A percentile compares a stretch with the other conserved stretches of the same genome.
These are phyloP conservation scores for Scelioninae gen. 2 DNA, from an alignment of 2,888 invertebrate species.

Conservation along the genomic window DNA sequence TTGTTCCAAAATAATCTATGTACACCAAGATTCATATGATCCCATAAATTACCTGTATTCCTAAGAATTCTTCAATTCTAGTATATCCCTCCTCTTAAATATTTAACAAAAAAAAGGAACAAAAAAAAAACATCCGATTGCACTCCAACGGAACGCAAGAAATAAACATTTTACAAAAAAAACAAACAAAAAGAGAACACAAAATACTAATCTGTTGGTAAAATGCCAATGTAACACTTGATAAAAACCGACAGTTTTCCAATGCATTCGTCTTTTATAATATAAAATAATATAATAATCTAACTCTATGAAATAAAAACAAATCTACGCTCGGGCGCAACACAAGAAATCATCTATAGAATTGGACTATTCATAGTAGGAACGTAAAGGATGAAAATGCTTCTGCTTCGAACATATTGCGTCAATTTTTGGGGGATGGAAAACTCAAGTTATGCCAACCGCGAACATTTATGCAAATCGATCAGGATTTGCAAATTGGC, in stretches of 20 bases:
- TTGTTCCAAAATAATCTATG: constrained; percentile 27
- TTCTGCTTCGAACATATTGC: constrained; percentile 19
- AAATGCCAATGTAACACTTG: constrained; percentile 49
- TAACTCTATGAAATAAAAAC: constrained; percentile 45
- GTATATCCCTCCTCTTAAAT: constrained; percentile 20
- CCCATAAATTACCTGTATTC: constrained; percentile 35
- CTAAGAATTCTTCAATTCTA: constrained; percentile 21
- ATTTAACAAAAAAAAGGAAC: too few relatives aligned
- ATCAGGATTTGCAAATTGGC: constrained; percentile 29
- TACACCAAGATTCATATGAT: constrained; percentile 34
- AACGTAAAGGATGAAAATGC: constrained; percentile 42
- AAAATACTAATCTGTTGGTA: constrained; percentile 41
- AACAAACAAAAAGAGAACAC: constrained; percentile 48
- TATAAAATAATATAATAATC: constrained; percentile 36
- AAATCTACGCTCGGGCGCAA: constrained; percentile 45
- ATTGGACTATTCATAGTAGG: constrained; percentile 48
- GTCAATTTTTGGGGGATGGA: constrained; percentile 34
- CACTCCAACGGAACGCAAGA: constrained; percentile 31
- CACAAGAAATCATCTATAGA: constrained; percentile 44
- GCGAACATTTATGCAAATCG: constrained; percentile 24
- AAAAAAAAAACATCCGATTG: constrained; percentile 10
- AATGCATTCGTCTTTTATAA: constrained; percentile 7
- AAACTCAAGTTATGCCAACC: constrained; percentile 14
- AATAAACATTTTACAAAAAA: constrained; percentile 49
- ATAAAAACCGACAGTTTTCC: constrained; percentile 20